Evolutionary conservation across 2,797 vertebrate genomes (phyloP).

Genomic region (Tympanoctomys barrerae): DNA sequence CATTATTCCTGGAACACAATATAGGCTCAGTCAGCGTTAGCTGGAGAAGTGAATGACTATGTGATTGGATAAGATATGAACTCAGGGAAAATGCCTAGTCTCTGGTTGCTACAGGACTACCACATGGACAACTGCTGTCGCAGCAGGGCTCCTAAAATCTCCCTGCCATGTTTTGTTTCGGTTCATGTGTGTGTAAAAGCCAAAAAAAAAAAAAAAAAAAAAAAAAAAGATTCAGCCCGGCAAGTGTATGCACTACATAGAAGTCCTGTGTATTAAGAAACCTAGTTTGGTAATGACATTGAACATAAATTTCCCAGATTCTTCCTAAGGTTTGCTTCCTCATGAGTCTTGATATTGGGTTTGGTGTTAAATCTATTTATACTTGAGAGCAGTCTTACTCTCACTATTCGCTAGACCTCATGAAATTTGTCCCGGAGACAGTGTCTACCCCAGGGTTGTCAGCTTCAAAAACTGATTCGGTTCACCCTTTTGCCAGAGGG

Average conservation of each 20-base stretch:
- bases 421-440: neutral
- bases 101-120: conserved; percentile 71
- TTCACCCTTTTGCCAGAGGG: neutral
- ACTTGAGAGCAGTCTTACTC: conserved; percentile 9
- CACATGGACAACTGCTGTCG: conserved; percentile 77
- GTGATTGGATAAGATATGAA: conserved; percentile 8
- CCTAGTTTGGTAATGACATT: conserved; percentile 3
- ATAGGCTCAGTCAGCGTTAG: conserved; percentile 27
- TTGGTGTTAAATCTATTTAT: conserved; percentile 29
- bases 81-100: conserved; percentile 80
- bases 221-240: conserved; percentile 37
- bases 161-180: conserved; percentile 75
- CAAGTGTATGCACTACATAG: neutral
- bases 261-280: conserved; percentile 10
- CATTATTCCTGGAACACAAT: neutral
- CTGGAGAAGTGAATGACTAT: conserved; percentile 36
- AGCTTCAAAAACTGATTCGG: conserved; percentile 37
- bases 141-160: conserved; percentile 78
- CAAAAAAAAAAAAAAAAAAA: neutral
- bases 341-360: neutral
- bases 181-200: conserved; percentile 32
- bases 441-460: neutral
- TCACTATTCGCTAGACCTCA: neutral
- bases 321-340: conserved; percentile 54
- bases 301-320: conserved; percentile 24